phyloP scores from a whole-genome alignment of 2,113 vertebrate species.

The Haplotaxodon microlepis region DNA sequence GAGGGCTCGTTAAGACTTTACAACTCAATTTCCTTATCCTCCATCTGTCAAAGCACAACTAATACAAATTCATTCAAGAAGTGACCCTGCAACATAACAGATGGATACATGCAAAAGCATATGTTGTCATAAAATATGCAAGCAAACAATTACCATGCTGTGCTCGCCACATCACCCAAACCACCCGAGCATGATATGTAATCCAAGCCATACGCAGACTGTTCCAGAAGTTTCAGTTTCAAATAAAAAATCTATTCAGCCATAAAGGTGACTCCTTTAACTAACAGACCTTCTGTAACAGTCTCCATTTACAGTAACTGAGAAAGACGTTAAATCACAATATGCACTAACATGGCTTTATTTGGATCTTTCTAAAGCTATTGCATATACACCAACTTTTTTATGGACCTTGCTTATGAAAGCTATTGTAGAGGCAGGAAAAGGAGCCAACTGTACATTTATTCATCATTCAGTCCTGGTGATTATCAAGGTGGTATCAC shows the following conservation, averaged over 20 bases:
- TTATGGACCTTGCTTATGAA: background rate
- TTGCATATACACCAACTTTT: fast-evolving
- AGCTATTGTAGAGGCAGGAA: background rate
- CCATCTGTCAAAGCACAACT: background rate
- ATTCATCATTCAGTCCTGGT: background rate
- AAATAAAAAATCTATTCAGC: background rate
- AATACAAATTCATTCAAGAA: background rate
- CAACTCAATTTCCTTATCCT: background rate
- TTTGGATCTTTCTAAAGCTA: background rate
- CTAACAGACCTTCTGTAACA: background rate
- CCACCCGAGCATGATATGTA: background rate
- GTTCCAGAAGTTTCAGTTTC: background rate
- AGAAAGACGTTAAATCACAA: background rate
- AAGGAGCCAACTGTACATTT: background rate
- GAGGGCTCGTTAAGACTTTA: background rate
- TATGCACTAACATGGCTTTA: background rate
- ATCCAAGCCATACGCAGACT: background rate
- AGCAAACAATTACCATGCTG: background rate
- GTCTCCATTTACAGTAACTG: background rate
- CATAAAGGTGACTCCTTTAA: background rate
- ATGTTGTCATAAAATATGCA: conserved; percentile 53
- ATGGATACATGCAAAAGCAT: conserved; percentile 39
- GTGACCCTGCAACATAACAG: background rate
- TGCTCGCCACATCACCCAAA: background rate
- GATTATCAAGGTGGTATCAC: background rate